Percentiles rank a stretch among this genome's conserved stretches.
phyloP scores from a whole-genome alignment of 2,888 invertebrate genomes.

The Micoletzkya japonica region DNA sequence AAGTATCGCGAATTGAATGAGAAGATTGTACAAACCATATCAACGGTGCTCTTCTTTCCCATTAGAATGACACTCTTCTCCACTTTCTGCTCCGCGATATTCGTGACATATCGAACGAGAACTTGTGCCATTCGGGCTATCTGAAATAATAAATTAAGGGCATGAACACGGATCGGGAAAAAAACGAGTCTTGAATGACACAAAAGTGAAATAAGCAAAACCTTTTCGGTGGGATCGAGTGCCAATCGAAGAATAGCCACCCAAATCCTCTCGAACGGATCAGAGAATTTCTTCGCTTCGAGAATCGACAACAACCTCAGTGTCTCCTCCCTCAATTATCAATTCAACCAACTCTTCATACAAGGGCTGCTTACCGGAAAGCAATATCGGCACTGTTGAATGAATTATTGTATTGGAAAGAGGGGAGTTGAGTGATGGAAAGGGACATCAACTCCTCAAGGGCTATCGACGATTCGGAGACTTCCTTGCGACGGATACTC shows the following conservation, averaged over 20 bases:
- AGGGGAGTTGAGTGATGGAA: too few relatives aligned
- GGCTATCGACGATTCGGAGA: slow-evolving; percentile 21
- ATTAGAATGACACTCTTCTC: neutral
- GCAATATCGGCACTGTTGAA: slow-evolving; percentile 26
- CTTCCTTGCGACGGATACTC: slow-evolving; percentile 9
- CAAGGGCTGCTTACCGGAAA: slow-evolving; percentile 4
- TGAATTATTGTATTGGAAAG: neutral
- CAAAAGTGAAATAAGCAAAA: too few relatives aligned
- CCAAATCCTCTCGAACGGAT: slow-evolving; percentile 86
- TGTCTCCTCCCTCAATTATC: slow-evolving; percentile 69
- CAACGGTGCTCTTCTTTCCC: neutral
- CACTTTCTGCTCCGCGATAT: slow-evolving; percentile 25
- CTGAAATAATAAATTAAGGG: slow-evolving; percentile 20
- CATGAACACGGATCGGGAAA: neutral
- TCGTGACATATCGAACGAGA: slow-evolving; percentile 77
- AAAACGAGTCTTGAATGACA: neutral
- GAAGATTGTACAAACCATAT: neutral
- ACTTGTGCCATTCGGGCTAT: slow-evolving; percentile 74
- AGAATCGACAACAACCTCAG: slow-evolving; percentile 67
- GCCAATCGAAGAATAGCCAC: slow-evolving; percentile 78
- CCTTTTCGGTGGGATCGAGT: slow-evolving; percentile 84
- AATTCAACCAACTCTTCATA: neutral
- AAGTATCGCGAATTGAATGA: too few relatives aligned
- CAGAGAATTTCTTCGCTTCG: slow-evolving; percentile 56
- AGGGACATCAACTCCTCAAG: slow-evolving; percentile 13